These are phyloP conservation scores for Phortica okadai DNA, from an alignment of 2,888 invertebrate genomes.

Conservation along the genomic window DNA sequence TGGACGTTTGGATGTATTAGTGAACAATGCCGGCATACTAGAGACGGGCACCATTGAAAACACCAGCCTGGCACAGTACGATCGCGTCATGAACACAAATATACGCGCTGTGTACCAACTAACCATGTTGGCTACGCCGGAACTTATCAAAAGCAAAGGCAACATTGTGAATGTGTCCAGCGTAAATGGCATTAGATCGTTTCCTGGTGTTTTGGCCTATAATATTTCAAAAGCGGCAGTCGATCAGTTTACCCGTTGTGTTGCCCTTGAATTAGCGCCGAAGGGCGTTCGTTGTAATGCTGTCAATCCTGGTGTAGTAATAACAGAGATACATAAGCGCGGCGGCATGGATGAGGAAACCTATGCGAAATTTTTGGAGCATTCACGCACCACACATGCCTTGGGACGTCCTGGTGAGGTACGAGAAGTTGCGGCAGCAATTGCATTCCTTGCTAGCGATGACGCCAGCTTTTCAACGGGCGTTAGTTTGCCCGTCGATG, in stretches of 20 bases:
- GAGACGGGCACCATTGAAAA: conserved; percentile 88
- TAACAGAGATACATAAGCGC: conserved; percentile 90
- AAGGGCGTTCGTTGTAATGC: conserved; percentile 91
- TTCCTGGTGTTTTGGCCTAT: conserved; percentile 92
- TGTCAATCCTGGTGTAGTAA: conserved; percentile 95
- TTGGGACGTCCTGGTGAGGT: conserved; percentile 89
- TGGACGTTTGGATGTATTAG: conserved; percentile 84
- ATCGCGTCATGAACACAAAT: conserved; percentile 91
- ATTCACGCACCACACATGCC: conserved; percentile 90
- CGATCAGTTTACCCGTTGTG: conserved; percentile 95
- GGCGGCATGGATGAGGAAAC: conserved; percentile 86
- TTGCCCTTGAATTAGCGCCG: conserved; percentile 88
- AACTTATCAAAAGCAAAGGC: conserved; percentile 87
- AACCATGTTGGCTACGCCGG: conserved; percentile 89
- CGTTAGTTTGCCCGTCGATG: conserved; percentile 84
- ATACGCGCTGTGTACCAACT: conserved; percentile 86
- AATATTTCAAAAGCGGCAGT: conserved; percentile 94
- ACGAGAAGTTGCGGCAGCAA: conserved; percentile 90
- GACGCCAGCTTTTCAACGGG: conserved; percentile 84
- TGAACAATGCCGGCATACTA: conserved; percentile 93
- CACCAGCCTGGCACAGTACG: conserved; percentile 88
- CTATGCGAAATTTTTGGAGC: conserved; percentile 88
- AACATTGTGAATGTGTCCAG: conserved; percentile 96
- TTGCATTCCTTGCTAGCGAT: conserved; percentile 92
- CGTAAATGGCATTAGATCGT: conserved; percentile 91